Evolutionary conservation across 2,888 invertebrate species (phyloP).

Genomic region (Tuberolachnus salignus): DNA sequence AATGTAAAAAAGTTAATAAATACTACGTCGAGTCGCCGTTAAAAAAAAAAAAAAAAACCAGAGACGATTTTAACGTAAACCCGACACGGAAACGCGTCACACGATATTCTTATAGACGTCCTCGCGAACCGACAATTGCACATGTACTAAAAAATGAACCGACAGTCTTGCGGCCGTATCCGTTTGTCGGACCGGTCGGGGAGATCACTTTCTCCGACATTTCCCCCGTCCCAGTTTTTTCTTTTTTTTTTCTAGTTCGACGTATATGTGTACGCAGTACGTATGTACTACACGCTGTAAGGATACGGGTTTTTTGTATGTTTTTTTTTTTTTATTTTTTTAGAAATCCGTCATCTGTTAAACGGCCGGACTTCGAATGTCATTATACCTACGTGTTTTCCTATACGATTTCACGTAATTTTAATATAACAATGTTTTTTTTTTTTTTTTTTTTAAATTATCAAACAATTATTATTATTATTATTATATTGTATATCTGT

Average conservation of each 20-base stretch:
- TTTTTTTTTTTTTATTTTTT: no score
- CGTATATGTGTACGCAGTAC: neutral
- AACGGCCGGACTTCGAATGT: constrained; percentile 9
- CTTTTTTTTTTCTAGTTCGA: constrained; percentile 24
- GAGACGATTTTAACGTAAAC: neutral
- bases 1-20: neutral
- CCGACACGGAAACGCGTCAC: neutral
- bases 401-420: constrained; percentile 18
- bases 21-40: neutral
- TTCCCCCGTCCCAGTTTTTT: constrained; percentile 53
- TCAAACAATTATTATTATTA: neutral
- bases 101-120: constrained; percentile 17
- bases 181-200: constrained; percentile 21
- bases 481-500: no score
- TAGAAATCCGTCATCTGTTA: constrained; percentile 44
- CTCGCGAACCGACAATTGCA: constrained; percentile 37
- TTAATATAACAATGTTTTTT: constrained; percentile 9
- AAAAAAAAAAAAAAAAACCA: no score
- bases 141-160: constrained; percentile 51
- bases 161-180: constrained; percentile 23
- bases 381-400: constrained; percentile 1
- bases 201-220: constrained; percentile 53
- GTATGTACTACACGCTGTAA: neutral
- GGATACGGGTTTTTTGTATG: neutral
- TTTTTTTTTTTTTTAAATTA: neutral